Conservation (phyloP, 2,113 vertebrate species). For the Toxotes jaculatrix region DNA sequence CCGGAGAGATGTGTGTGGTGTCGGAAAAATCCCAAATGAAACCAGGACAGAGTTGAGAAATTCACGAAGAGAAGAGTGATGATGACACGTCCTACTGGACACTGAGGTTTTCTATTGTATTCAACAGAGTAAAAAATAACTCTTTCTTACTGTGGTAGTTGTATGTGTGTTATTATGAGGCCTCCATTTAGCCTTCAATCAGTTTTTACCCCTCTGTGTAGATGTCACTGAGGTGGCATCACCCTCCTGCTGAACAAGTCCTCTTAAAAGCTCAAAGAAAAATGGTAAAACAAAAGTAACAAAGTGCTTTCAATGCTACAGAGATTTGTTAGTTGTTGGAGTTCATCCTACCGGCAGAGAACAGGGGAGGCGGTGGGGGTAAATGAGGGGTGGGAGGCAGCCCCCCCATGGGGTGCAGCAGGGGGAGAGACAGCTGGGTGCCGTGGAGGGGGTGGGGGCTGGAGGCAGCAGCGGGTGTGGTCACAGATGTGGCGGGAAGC, state of each 20-base stretch:
- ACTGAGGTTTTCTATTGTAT: conserved; percentile 77
- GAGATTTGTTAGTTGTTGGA: conserved; percentile 82
- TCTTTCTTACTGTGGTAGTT: conserved; percentile 60
- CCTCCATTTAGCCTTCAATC: conserved; percentile 50
- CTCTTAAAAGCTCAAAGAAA: conserved; percentile 54
- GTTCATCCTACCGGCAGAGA: conserved; percentile 89
- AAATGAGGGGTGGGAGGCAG: conserved; percentile 84
- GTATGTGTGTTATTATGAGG: conserved; percentile 55
- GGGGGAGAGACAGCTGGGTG: conserved; percentile 80
- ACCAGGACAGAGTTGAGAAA: conserved; percentile 51
- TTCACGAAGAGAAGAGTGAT: conserved; percentile 45
- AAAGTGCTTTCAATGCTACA: conserved; percentile 72
- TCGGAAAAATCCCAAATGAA: conserved; percentile 53
- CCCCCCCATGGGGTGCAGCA: conserved; percentile 83
- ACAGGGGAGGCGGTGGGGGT: conserved; percentile 87
- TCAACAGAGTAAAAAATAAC: conserved; percentile 75
- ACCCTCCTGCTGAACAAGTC: conserved; percentile 55
- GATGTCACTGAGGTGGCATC: conserved; percentile 59
- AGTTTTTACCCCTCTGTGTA: conserved; percentile 39
- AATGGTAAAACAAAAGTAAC: conserved; percentile 55
- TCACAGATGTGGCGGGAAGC: conserved; percentile 54
- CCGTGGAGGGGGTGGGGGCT: conserved; percentile 69
- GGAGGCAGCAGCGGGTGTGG: conserved; percentile 69
- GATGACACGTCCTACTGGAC: conserved; percentile 61
- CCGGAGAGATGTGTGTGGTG: conserved; percentile 48